phyloP scores from a whole-genome alignment of 1,140 invertebrate genomes.

The Hypsibius dujardini region DNA sequence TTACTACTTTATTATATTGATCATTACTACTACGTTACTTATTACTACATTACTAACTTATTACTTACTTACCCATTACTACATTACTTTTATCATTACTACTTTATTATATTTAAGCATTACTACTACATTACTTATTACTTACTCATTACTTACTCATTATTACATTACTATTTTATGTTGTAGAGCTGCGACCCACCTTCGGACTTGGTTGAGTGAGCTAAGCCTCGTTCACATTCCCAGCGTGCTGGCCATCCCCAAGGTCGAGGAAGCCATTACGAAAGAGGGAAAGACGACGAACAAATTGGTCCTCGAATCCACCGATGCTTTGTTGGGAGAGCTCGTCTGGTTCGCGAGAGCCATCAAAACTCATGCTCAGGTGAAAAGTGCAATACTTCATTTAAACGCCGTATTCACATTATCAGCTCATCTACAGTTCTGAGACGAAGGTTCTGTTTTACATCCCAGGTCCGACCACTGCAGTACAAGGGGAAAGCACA shows the following conservation, averaged over 20 bases:
- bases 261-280: conserved; percentile 4
- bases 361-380: background rate
- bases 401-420: background rate
- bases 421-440: background rate
- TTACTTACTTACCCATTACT: background rate
- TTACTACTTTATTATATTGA: too few relatives aligned
- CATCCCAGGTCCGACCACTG: background rate
- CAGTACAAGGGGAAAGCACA: background rate
- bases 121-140: background rate
- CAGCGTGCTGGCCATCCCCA: background rate
- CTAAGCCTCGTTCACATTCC: conserved; percentile 4
- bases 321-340: background rate
- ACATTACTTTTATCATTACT: background rate
- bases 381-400: background rate
- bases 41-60: background rate
- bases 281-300: background rate
- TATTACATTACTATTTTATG: background rate
- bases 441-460: background rate
- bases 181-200: background rate
- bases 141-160: background rate
- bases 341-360: background rate
- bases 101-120: too few relatives aligned
- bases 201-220: background rate
- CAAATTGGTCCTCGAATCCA: background rate
- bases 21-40: background rate